Percentiles rank a stretch among this genome's conserved stretches.
These are phyloP conservation scores for Polyommatus icarus DNA, from an alignment of 2,888 invertebrate species.

Conservation along the genomic window DNA sequence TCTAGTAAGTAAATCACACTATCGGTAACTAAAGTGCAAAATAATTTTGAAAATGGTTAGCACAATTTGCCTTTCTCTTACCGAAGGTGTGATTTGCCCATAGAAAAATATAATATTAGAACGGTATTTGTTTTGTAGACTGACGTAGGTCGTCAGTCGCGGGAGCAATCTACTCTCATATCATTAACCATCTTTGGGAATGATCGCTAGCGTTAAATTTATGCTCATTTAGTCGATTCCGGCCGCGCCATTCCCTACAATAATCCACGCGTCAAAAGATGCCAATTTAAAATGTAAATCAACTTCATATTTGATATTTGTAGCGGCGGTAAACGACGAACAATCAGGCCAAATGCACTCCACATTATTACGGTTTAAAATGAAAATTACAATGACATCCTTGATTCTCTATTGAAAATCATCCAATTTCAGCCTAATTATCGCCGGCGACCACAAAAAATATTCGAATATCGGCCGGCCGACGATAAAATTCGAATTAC, in stretches of 20 bases:
- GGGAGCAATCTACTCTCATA: background rate
- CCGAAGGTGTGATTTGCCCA: too few species aligned
- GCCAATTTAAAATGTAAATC: conserved; percentile 31
- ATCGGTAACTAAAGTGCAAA: too few species aligned
- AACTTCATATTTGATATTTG: conserved; percentile 18
- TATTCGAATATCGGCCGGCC: conserved; percentile 65
- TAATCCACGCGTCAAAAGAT: conserved; percentile 16
- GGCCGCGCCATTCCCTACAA: background rate
- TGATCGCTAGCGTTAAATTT: conserved; percentile 24
- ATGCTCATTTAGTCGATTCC: conserved; percentile 22
- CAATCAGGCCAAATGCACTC: conserved; percentile 17
- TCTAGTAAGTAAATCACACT: too few species aligned
- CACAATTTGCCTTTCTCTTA: too few species aligned
- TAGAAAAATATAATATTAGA: background rate
- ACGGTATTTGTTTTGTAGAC: too few species aligned
- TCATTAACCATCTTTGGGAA: background rate
- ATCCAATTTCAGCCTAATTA: conserved; percentile 68
- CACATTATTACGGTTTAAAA: conserved; percentile 36
- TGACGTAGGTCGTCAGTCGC: too few species aligned
- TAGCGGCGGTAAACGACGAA: conserved; percentile 19
- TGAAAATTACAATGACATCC: conserved; percentile 37
- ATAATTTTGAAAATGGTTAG: too few species aligned
- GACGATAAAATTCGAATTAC: conserved; percentile 77
- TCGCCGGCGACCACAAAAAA: conserved; percentile 66
- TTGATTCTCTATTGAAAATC: conserved; percentile 49